Evolutionary conservation across 2,888 invertebrate species (phyloP).

Genomic region (Lasioglossum calceatum): DNA sequence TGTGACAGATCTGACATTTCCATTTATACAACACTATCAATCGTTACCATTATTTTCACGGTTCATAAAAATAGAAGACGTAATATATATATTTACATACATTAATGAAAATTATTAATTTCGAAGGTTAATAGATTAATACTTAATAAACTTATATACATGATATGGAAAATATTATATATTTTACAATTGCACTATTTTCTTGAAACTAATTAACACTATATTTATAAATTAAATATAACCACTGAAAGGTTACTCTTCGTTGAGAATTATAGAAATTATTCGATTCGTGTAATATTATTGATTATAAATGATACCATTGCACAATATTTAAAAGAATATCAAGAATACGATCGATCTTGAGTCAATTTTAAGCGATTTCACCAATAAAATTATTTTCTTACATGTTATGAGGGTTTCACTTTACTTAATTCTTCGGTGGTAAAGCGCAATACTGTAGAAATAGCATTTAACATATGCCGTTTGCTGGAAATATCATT

Average conservation of each 20-base stretch:
- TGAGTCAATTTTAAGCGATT: neutral
- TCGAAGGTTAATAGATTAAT: conserved; percentile 3
- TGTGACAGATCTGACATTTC: conserved; percentile 9
- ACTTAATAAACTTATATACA: conserved; percentile 8
- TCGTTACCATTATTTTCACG: neutral
- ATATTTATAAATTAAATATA: neutral
- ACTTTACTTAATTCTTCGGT: conserved; percentile 87
- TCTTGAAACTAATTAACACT: neutral
- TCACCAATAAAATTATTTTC: neutral
- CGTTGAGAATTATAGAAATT: neutral
- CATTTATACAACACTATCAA: conserved; percentile 1
- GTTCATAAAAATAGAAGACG: conserved; percentile 12
- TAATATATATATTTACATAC: conserved; percentile 19
- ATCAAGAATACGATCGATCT: conserved; percentile 1
- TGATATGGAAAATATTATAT: conserved; percentile 38
- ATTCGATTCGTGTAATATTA: neutral
- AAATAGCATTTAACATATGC: conserved; percentile 96
- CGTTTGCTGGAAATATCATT: conserved; percentile 89
- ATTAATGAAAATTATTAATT: neutral
- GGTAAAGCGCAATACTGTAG: conserved; percentile 93
- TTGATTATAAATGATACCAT: neutral
- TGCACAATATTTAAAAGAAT: neutral
- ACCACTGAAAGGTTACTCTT: neutral
- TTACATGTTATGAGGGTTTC: conserved; percentile 57
- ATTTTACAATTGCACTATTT: conserved; percentile 14